Base-by-base conservation (phyloP, 2,113 vertebrate genomes). In the Sceloporus tristichus region DNA sequence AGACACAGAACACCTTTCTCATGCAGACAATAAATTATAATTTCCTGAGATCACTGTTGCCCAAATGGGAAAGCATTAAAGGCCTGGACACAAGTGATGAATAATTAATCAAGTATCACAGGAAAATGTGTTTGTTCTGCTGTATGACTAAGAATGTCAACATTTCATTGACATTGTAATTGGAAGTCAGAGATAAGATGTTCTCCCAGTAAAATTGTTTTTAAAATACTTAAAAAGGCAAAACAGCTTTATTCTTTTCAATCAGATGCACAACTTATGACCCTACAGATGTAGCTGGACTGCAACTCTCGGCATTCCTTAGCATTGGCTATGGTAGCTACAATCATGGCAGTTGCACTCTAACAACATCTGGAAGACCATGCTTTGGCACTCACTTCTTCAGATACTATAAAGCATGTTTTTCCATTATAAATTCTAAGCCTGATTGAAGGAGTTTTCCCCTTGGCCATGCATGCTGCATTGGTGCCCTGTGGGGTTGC, bases 1-100 rank as follows among this genome's bases (percentile, higher is more conserved):
- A 85, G 93, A 94, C 86, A 66, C 76, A 90, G 89, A 86, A 42
- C 48, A 85, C 53, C 87, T 73, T 87, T 83, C 85, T 90, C 56
- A 87, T 71, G 29, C 62, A 54, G 81, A 62, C 84, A 81, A 91
- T 94, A 89, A 62, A 74, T 38, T 91, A 38, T 8, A 29, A 11
- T 94, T 92, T 93, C 84, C 90, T 73, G 87, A 91, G 89, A 86
- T 66, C 0, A 4, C 42, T 82, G 16, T 70, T 89, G n/a, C 48
- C 87, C 93, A 79, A 90, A 59, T 91, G 38, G 48, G 1, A 1
- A 54, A 85, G 82, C 65, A 42, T 73, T 79, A 81, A 91, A 91
- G 62, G 75, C 27, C 78, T 85, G 42, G 90, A 90, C 88, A 89
- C 14, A 83, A 62, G 18, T 71, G 70, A 82, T 42, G 4, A 79